phyloP scores from a whole-genome alignment of 1,140 invertebrate genomes.

The Drosophila nikananu region DNA sequence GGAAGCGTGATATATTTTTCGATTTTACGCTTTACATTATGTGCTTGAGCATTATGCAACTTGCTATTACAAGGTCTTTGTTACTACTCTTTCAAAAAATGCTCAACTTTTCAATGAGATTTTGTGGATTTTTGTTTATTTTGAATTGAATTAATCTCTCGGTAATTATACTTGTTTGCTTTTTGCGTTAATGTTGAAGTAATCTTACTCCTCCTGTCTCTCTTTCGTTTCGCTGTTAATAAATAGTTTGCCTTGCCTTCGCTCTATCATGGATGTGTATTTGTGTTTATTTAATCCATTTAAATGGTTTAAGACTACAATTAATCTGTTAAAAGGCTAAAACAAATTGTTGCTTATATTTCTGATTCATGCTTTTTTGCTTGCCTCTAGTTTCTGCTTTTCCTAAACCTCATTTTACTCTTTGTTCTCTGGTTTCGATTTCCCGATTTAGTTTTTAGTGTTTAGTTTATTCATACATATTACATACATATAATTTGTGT shows the following conservation, averaged over 20 bases:
- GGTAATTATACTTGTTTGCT: constrained; percentile 30
- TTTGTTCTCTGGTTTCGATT: not conserved
- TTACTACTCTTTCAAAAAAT: constrained; percentile 3
- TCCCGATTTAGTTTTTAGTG: constrained; percentile 18
- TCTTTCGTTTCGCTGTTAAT: constrained; percentile 27
- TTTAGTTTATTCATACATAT: constrained; percentile 44
- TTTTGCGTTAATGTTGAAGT: constrained; percentile 22
- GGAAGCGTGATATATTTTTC: no score
- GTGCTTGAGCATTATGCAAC: not conserved
- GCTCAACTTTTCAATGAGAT: constrained; percentile 12
- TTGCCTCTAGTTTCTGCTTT: constrained; percentile 12
- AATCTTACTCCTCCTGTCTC: constrained; percentile 11
- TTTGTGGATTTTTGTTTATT: constrained; percentile 19
- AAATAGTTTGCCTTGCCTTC: constrained; percentile 2
- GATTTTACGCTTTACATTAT: not conserved
- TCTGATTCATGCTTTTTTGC: not conserved
- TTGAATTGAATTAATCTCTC: constrained; percentile 33
- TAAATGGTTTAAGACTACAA: constrained; percentile 54
- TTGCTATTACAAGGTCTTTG: not conserved
- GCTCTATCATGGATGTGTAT: not conserved
- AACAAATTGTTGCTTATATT: constrained; percentile 29
- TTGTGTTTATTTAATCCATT: constrained; percentile 39
- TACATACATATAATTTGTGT: constrained; percentile 24
- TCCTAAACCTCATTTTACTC: constrained; percentile 21
- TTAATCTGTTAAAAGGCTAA: constrained; percentile 51